phyloP scores from a whole-genome alignment of 1,140 invertebrate genomes.

The Aphidius gifuensis region DNA sequence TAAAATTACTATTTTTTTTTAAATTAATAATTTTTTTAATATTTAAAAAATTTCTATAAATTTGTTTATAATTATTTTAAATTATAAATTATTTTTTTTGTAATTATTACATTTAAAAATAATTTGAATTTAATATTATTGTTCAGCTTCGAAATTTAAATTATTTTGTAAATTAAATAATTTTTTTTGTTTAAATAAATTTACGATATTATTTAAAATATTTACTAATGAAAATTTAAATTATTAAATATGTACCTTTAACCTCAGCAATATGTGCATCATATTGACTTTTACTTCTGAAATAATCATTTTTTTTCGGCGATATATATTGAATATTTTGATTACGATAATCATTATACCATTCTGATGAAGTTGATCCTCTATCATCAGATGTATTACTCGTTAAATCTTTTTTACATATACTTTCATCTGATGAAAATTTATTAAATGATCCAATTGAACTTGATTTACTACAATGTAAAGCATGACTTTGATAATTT shows the following conservation, averaged over 20 bases:
- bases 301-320: constrained; percentile 59
- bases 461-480: constrained; percentile 52
- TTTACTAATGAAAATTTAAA: too few relatives aligned
- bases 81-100: too few relatives aligned
- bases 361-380: constrained; percentile 50
- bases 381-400: constrained; percentile 41
- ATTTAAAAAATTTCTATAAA: too few relatives aligned
- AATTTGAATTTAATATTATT: too few relatives aligned
- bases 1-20: too few relatives aligned
- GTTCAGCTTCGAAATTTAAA: too few relatives aligned
- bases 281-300: constrained; percentile 74
- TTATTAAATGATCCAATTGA: constrained; percentile 54
- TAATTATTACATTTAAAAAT: too few relatives aligned
- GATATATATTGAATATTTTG: constrained; percentile 59
- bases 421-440: constrained; percentile 61
- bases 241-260: constrained; percentile 65
- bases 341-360: constrained; percentile 61
- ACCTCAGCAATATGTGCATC: constrained; percentile 83
- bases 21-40: too few relatives aligned
- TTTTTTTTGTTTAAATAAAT: too few relatives aligned
- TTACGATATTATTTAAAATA: too few relatives aligned
- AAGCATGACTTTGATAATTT: constrained; percentile 58
- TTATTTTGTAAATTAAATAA: too few relatives aligned
- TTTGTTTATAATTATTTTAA: too few relatives aligned
- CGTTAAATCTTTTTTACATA: constrained; percentile 36